Conservation (phyloP, 2,797 vertebrate genomes). For the Apodemus agrarius region DNA sequence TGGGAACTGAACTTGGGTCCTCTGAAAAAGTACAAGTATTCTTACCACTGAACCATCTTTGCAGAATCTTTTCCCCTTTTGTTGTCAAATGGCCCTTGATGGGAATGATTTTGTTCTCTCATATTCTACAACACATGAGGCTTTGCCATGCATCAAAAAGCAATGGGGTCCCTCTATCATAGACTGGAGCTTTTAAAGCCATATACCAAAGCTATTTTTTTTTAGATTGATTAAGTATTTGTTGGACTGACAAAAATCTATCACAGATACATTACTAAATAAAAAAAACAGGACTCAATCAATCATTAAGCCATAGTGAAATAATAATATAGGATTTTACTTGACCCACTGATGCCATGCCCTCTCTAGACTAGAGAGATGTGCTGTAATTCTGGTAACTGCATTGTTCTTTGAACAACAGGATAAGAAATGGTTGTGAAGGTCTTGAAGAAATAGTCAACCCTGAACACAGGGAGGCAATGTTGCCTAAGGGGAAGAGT, state of each 20-base stretch:
- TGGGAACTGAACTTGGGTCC: neutral
- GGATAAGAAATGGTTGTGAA: conserved; percentile 8
- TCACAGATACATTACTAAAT: conserved; percentile 30
- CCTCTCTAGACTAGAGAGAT: neutral
- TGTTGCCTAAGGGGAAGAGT: conserved; percentile 49
- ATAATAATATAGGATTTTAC: conserved; percentile 34
- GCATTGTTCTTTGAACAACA: conserved; percentile 28
- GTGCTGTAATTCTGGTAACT: conserved; percentile 38
- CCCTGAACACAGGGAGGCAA: conserved; percentile 17
- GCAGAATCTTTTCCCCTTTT: neutral
- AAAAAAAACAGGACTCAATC: conserved; percentile 33
- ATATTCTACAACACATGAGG: neutral
- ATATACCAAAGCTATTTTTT: neutral
- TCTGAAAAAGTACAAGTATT: neutral
- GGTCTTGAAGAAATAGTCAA: conserved; percentile 5
- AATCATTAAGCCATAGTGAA: conserved; percentile 14
- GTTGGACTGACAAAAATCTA: neutral
- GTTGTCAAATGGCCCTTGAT: neutral
- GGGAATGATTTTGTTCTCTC: neutral
- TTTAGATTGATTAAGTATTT: neutral
- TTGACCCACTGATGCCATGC: conserved; percentile 41
- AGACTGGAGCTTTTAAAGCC: neutral
- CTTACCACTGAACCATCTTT: neutral
- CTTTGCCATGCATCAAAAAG: neutral
- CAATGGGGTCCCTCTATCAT: neutral